Percentiles rank a stretch among this genome's conserved stretches.
Evolutionary conservation across 2,888 invertebrate genomes (phyloP).

Genomic region (Abrostola triplasia): DNA sequence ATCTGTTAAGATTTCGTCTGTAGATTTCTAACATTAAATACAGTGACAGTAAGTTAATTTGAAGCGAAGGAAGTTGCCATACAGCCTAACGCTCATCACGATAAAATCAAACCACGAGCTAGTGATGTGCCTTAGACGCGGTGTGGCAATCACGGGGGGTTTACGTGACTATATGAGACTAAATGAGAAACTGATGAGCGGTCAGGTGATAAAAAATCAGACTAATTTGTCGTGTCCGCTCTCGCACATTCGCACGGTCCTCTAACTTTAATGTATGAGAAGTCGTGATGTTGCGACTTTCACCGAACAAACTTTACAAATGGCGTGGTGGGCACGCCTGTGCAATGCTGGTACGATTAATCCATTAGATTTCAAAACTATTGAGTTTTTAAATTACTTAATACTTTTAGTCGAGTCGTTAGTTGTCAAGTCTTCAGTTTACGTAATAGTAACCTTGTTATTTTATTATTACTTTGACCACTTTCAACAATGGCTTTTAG

Average conservation of each 20-base stretch:
- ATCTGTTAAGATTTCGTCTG: slow-evolving; percentile 5
- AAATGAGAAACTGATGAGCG: slow-evolving; percentile 83
- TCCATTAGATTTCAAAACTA: slow-evolving; percentile 54
- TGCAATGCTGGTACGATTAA: slow-evolving; percentile 59
- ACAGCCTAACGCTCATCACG: slow-evolving; percentile 18
- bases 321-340: slow-evolving; percentile 63
- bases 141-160: slow-evolving; percentile 59
- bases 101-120: slow-evolving; percentile 33
- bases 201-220: slow-evolving; percentile 70
- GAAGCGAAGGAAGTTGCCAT: background rate
- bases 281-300: slow-evolving; percentile 85
- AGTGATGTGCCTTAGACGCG: slow-evolving; percentile 49
- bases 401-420: slow-evolving; percentile 19
- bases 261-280: slow-evolving; percentile 81
- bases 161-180: slow-evolving; percentile 59
- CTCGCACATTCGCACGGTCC: slow-evolving; percentile 82
- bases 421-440: slow-evolving; percentile 8
- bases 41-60: background rate
- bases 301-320: slow-evolving; percentile 81
- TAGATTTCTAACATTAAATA: slow-evolving; percentile 4
- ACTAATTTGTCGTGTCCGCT: slow-evolving; percentile 67
- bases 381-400: slow-evolving; percentile 53
- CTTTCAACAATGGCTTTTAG: background rate
- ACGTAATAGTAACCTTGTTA: background rate
- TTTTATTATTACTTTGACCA: background rate